phyloP scores from a whole-genome alignment of 92 coral and sea anemone genomes.

The Bergia sp. region DNA sequence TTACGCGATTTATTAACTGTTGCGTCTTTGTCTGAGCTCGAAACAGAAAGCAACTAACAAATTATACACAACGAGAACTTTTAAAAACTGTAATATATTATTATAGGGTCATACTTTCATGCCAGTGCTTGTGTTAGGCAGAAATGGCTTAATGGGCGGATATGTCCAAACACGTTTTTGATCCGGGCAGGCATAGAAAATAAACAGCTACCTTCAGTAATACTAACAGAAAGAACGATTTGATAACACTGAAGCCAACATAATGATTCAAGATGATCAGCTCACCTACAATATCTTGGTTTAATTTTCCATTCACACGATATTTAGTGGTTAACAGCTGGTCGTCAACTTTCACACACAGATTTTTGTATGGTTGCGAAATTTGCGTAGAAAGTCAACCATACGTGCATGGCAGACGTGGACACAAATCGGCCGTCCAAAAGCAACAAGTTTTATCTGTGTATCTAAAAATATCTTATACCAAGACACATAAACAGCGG shows the following conservation, averaged over 20 bases:
- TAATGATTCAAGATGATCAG: no score
- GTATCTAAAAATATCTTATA: neutral
- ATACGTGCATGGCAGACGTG: neutral
- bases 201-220: no score
- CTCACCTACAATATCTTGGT: neutral
- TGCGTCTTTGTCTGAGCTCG: neutral
- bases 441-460: neutral
- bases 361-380: neutral
- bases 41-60: neutral
- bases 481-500: neutral
- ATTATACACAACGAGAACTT: no score
- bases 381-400: neutral
- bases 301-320: neutral
- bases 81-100: neutral
- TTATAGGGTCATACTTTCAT: neutral
- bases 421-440: neutral
- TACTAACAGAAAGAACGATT: neutral
- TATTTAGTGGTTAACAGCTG: neutral
- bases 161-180: neutral
- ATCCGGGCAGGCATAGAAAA: neutral
- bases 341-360: neutral
- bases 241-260: neutral
- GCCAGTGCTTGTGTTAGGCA: neutral
- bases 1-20: neutral
- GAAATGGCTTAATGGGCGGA: neutral